Conservation (phyloP, 2,797 vertebrate genomes). For the Clamator glandarius region DNA sequence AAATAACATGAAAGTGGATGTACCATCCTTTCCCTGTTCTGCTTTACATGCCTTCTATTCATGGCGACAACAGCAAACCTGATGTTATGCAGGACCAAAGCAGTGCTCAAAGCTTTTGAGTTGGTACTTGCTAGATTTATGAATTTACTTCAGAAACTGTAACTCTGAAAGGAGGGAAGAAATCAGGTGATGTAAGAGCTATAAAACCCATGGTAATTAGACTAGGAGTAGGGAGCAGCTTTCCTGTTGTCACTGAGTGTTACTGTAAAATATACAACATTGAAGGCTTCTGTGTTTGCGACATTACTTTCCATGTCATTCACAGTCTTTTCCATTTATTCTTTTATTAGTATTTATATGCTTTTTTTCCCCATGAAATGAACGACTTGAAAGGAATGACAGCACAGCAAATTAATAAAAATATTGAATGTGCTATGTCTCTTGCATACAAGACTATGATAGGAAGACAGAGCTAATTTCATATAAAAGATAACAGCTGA, state of each 20-base stretch:
- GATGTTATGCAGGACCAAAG: constrained; percentile 9
- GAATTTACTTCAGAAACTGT: neutral
- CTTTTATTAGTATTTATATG: neutral
- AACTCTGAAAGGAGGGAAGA: neutral
- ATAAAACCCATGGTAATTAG: neutral
- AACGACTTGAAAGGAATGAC: neutral
- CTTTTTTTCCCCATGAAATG: neutral
- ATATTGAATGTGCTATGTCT: neutral
- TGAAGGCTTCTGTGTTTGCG: neutral
- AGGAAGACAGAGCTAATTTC: neutral
- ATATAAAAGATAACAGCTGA: neutral
- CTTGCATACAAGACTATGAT: neutral
- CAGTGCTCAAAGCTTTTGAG: neutral
- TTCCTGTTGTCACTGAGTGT: neutral
- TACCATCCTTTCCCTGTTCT: neutral
- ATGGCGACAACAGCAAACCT: neutral
- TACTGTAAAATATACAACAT: neutral
- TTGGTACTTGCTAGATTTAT: constrained; percentile 18
- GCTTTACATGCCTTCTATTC: neutral
- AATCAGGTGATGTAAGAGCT: constrained; percentile 33
- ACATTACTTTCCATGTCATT: neutral
- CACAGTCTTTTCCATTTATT: neutral
- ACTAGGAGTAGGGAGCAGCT: neutral
- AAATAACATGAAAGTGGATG: neutral
- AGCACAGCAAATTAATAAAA: neutral